phyloP scores from a whole-genome alignment of 2,797 vertebrate genomes.

The Takifugu rubripes region DNA sequence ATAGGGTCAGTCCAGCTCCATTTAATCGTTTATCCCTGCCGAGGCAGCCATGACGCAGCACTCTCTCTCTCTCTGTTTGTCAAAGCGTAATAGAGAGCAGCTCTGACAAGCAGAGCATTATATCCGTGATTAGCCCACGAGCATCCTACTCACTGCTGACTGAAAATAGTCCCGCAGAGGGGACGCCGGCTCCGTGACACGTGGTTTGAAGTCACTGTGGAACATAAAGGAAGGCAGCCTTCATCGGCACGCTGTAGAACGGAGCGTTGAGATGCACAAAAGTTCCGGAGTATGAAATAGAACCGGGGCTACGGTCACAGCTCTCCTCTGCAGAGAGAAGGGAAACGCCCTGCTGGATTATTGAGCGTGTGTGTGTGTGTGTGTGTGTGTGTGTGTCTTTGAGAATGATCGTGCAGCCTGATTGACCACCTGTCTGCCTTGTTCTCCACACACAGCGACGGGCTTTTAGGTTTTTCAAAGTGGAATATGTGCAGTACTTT shows the following conservation, averaged over 20 bases:
- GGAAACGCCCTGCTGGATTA: conserved; percentile 47
- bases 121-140: conserved; percentile 30
- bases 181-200: conserved; percentile 3
- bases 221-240: conserved; percentile 7
- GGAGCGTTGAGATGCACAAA: conserved; percentile 24
- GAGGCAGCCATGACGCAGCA: conserved; percentile 27
- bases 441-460: conserved; percentile 12
- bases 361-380: conserved; percentile 5
- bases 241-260: background rate
- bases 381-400: conserved; percentile 24
- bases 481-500: background rate
- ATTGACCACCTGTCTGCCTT: conserved; percentile 21
- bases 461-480: conserved; percentile 29
- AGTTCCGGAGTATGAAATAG: conserved; percentile 41
- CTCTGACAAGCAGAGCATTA: conserved; percentile 27
- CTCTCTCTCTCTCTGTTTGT: conserved; percentile 28
- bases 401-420: conserved; percentile 41
- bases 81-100: conserved; percentile 14
- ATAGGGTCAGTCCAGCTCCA: conserved; percentile 52
- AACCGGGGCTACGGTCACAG: conserved; percentile 21
- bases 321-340: conserved; percentile 28
- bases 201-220: conserved; percentile 12
- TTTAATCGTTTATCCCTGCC: conserved; percentile 49
- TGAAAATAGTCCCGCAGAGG: conserved; percentile 21
- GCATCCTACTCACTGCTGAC: conserved; percentile 26